These are phyloP conservation scores for Porites lobata DNA, from an alignment of 92 coral and sea anemone genomes.

Conservation along the genomic window DNA sequence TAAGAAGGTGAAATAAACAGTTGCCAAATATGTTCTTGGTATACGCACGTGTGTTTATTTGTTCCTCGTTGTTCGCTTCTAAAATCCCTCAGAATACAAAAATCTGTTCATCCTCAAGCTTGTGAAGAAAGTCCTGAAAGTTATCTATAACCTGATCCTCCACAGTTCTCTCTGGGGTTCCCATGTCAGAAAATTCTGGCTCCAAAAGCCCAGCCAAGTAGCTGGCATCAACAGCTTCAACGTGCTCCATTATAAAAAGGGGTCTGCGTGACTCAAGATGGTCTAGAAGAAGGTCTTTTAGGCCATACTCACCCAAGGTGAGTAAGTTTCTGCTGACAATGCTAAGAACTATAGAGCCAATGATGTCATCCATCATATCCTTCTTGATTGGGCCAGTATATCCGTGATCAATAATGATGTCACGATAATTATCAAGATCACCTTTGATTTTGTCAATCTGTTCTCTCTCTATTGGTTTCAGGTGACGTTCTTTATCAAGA, in stretches of 20 bases:
- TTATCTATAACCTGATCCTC: background rate
- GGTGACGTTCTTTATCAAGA: background rate
- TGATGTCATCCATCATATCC: constrained; percentile 20
- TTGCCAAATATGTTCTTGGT: no score
- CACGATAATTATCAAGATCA: constrained; percentile 17
- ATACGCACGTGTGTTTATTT: no score
- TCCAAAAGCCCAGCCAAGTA: constrained; percentile 8
- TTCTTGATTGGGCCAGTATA: constrained; percentile 36
- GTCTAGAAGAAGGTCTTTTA: constrained; percentile 40
- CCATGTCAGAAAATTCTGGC: background rate
- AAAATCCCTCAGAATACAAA: no score
- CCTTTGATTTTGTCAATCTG: constrained; percentile 6
- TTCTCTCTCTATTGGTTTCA: constrained; percentile 31
- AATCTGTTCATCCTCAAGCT: background rate
- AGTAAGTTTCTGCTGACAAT: constrained; percentile 20
- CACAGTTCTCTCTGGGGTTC: background rate
- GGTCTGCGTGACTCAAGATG: constrained; percentile 51
- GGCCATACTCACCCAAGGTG: constrained; percentile 50
- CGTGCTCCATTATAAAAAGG: constrained; percentile 35
- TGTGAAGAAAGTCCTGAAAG: background rate
- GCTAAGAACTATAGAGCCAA: constrained; percentile 22
- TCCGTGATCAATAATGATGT: constrained; percentile 34
- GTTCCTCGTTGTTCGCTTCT: no score
- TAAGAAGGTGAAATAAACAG: no score
- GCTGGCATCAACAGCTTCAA: constrained; percentile 58